phyloP scores from a whole-genome alignment of 1,140 invertebrate genomes.

The Anastrepha ludens region DNA sequence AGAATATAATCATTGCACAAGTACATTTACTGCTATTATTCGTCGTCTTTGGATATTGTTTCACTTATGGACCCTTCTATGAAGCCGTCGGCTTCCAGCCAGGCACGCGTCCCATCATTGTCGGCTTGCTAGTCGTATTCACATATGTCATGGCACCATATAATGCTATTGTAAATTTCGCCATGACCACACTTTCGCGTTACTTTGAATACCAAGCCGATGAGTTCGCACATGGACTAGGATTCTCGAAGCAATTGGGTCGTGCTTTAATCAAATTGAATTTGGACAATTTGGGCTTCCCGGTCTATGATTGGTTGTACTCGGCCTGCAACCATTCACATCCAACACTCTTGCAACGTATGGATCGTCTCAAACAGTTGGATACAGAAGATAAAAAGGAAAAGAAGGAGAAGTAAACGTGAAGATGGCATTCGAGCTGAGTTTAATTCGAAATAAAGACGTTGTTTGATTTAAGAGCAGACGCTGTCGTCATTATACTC shows the following conservation, averaged over 20 bases:
- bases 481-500: not conserved
- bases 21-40: constrained; percentile 86
- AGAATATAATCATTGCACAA: constrained; percentile 91
- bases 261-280: constrained; percentile 93
- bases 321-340: constrained; percentile 97
- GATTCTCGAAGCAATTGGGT: constrained; percentile 82
- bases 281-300: constrained; percentile 96
- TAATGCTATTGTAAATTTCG: constrained; percentile 87
- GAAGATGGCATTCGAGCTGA: not conserved
- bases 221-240: constrained; percentile 88
- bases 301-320: constrained; percentile 92
- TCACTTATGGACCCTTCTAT: constrained; percentile 87
- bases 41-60: constrained; percentile 89
- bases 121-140: constrained; percentile 94
- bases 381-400: constrained; percentile 55
- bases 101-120: constrained; percentile 87
- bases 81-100: constrained; percentile 90
- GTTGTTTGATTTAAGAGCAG: not conserved
- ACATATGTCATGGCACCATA: constrained; percentile 95
- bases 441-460: not conserved
- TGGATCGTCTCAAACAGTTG: constrained; percentile 76
- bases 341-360: constrained; percentile 94
- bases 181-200: constrained; percentile 81
- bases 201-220: constrained; percentile 99
- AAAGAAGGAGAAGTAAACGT: constrained; percentile 47